Percentiles rank a stretch among this genome's conserved stretches.
Conservation (phyloP, 2,797 vertebrate species). For the Galagoides demidoff region DNA sequence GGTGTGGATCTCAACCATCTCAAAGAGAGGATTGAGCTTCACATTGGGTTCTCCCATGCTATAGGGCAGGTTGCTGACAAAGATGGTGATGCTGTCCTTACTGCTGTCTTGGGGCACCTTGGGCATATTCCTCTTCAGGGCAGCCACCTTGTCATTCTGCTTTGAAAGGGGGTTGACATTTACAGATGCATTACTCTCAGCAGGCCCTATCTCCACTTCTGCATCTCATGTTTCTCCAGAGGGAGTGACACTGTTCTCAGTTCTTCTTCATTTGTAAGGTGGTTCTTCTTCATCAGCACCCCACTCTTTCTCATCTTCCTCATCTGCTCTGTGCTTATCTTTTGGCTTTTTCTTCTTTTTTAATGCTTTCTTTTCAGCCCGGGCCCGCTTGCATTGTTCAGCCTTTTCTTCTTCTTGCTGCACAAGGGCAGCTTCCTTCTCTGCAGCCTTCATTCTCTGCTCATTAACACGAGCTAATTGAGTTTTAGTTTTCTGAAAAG, state of each 20-base stretch:
- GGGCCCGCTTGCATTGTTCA: slow-evolving; percentile 90
- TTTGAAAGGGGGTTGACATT: slow-evolving; percentile 68
- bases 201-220: slow-evolving; percentile 88
- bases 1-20: slow-evolving; percentile 90
- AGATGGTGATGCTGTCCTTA: slow-evolving; percentile 93
- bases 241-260: slow-evolving; percentile 82
- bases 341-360: slow-evolving; percentile 91
- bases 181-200: slow-evolving; percentile 83
- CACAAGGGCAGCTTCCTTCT: slow-evolving; percentile 92
- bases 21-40: slow-evolving; percentile 91
- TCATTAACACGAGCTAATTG: slow-evolving; percentile 94
- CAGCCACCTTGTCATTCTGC: slow-evolving; percentile 86
- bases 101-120: slow-evolving; percentile 89
- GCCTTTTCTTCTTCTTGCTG: slow-evolving; percentile 92
- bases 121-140: slow-evolving; percentile 83
- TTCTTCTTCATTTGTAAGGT: slow-evolving; percentile 90
- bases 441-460: slow-evolving; percentile 94
- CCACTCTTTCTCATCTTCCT: slow-evolving; percentile 87
- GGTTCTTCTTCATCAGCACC: slow-evolving; percentile 87
- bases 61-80: slow-evolving; percentile 96
- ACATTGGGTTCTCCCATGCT: slow-evolving; percentile 92
- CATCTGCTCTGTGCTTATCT: slow-evolving; percentile 91
- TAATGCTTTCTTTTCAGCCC: slow-evolving; percentile 92
- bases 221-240: slow-evolving; percentile 84
- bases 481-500: slow-evolving; percentile 95